These are phyloP conservation scores for Physocephala rufipes DNA, from an alignment of 2,888 invertebrate species.

Conservation along the genomic window DNA sequence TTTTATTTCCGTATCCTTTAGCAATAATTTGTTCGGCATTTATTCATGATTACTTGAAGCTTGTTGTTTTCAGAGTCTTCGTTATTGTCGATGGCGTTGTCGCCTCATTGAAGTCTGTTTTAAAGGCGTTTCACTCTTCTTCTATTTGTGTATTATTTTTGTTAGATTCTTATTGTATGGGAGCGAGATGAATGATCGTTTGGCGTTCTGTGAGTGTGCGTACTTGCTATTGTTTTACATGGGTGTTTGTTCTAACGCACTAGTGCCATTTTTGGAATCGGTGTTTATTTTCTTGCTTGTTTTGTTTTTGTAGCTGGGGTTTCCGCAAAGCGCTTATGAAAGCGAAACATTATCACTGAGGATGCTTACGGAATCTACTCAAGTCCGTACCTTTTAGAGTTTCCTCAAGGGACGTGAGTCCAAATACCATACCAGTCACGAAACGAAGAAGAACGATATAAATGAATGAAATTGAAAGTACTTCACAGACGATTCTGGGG, in stretches of 20 bases:
- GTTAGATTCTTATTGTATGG: not conserved
- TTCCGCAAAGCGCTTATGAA: conserved; percentile 18
- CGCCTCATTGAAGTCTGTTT: not conserved
- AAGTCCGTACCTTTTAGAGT: not conserved
- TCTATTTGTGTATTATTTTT: conserved; percentile 16
- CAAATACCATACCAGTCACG: too few relatives aligned
- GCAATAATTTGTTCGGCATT: conserved; percentile 29
- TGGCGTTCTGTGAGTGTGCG: not conserved
- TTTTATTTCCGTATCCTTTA: conserved; percentile 45
- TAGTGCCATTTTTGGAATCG: not conserved
- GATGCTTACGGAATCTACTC: conserved; percentile 1
- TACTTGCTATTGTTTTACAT: not conserved
- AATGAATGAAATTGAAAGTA: conserved; percentile 33
- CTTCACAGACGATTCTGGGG: not conserved
- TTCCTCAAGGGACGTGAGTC: too few relatives aligned
- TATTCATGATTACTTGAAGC: conserved; percentile 13
- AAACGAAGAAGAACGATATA: too few relatives aligned
- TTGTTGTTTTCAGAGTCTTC: not conserved
- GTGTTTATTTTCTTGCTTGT: not conserved
- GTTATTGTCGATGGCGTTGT: not conserved
- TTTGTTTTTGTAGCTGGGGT: conserved; percentile 2
- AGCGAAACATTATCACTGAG: conserved; percentile 28
- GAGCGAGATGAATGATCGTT: not conserved
- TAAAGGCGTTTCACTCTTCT: not conserved
- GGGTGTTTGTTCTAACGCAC: conserved; percentile 25